Conservation (phyloP, 2,888 invertebrate genomes). For the Idaea biselata region DNA sequence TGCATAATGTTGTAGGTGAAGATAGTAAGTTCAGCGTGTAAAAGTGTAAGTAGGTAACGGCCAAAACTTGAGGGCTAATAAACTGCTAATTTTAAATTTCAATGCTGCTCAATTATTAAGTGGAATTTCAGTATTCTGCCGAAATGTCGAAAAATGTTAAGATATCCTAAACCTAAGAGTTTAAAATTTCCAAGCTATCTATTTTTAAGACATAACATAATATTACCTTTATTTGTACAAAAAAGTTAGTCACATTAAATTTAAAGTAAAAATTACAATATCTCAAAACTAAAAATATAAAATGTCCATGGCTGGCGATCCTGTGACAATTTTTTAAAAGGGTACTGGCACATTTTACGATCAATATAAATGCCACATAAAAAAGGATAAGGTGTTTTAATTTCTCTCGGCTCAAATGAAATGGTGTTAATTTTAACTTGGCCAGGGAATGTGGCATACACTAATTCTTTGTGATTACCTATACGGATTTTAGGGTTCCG, state of each 20-base stretch:
- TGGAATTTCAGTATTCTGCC: too few relatives aligned
- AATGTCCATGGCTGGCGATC: conserved; percentile 32
- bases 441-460: conserved; percentile 46
- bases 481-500: conserved; percentile 52
- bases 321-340: conserved; percentile 63
- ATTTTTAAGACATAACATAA: too few relatives aligned
- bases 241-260: conserved; percentile 19
- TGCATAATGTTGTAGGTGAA: too few relatives aligned
- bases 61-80: too few relatives aligned
- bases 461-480: conserved; percentile 75
- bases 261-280: conserved; percentile 33
- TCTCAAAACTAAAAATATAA: conserved; percentile 32
- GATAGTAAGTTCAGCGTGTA: too few relatives aligned
- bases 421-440: conserved; percentile 75
- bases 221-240: conserved; percentile 10
- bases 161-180: too few relatives aligned
- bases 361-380: conserved; percentile 76
- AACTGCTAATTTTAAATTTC: too few relatives aligned
- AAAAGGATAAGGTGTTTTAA: conserved; percentile 76
- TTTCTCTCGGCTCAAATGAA: conserved; percentile 72
- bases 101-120: too few relatives aligned
- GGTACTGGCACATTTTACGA: conserved; percentile 67
- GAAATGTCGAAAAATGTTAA: too few relatives aligned
- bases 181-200: too few relatives aligned
- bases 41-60: too few relatives aligned